Percentiles rank a stretch among this genome's conserved stretches.
These are phyloP conservation scores for Cervus canadensis DNA, from an alignment of 2,113 vertebrate genomes.

Conservation along the genomic window DNA sequence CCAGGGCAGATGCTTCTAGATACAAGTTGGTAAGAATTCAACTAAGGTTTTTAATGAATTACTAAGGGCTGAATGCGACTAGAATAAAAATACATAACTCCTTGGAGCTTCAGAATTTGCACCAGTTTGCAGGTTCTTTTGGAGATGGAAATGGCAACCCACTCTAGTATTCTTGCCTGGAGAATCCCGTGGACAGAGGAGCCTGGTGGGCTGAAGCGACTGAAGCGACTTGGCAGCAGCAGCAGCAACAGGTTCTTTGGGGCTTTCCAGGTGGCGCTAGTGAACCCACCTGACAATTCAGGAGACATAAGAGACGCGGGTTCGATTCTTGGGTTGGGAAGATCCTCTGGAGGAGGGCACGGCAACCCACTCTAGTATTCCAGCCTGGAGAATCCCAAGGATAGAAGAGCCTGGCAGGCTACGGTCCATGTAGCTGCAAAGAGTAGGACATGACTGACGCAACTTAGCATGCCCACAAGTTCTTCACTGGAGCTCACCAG, in stretches of 20 bases:
- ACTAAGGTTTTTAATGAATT: not conserved
- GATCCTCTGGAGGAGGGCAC: not conserved
- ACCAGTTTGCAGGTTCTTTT: not conserved
- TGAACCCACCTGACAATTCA: not conserved
- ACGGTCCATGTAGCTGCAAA: not conserved
- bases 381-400: not conserved
- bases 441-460: not conserved
- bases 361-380: not conserved
- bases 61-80: not conserved
- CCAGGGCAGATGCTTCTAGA: not conserved
- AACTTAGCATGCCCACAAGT: not conserved
- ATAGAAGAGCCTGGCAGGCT: not conserved
- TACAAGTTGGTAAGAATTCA: not conserved
- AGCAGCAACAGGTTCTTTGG: not conserved
- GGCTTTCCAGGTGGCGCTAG: not conserved
- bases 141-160: not conserved
- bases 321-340: not conserved
- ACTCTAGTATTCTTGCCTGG: not conserved
- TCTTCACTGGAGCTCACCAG: not conserved
- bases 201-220: not conserved
- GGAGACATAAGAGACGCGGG: not conserved
- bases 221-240: not conserved
- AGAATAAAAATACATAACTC: not conserved
- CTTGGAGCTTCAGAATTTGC: not conserved
- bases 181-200: not conserved